phyloP scores from a whole-genome alignment of 2,113 vertebrate species.

The Lagopus leucura region DNA sequence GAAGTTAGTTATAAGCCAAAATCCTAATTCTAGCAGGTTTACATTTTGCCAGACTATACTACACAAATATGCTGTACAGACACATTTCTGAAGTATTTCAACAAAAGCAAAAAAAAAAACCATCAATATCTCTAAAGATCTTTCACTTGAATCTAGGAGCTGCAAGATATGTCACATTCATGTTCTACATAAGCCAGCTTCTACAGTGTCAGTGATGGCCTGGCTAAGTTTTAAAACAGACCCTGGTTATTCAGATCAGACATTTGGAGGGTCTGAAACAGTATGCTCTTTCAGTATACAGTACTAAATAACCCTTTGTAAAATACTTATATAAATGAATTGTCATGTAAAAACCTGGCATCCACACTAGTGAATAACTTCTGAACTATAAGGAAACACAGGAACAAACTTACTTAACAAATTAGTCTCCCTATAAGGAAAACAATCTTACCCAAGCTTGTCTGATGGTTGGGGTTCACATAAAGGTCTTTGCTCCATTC shows the following conservation, averaged over 20 bases:
- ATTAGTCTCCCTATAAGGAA: not conserved
- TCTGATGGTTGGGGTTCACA: slow-evolving; percentile 94
- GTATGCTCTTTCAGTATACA: no score
- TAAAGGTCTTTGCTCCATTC: slow-evolving; percentile 99
- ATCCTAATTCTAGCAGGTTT: not conserved
- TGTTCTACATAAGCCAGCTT: not conserved
- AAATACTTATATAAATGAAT: not conserved
- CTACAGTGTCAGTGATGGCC: not conserved
- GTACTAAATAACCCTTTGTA: not conserved
- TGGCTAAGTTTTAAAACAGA: not conserved
- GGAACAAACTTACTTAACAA: not conserved
- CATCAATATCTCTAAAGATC: not conserved
- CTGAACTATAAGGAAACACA: not conserved
- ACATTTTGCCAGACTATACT: not conserved
- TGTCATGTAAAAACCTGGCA: not conserved
- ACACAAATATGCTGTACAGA: not conserved
- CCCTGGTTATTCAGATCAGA: not conserved
- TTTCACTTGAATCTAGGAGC: not conserved
- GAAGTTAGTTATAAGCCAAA: not conserved
- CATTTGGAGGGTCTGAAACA: not conserved
- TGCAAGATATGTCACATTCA: not conserved
- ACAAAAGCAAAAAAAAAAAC: not conserved
- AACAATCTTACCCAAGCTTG: slow-evolving; percentile 87
- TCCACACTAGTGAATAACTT: not conserved
- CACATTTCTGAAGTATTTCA: not conserved